Conservation (phyloP, 2,113 vertebrate genomes). For the Microcebus jonahi region DNA sequence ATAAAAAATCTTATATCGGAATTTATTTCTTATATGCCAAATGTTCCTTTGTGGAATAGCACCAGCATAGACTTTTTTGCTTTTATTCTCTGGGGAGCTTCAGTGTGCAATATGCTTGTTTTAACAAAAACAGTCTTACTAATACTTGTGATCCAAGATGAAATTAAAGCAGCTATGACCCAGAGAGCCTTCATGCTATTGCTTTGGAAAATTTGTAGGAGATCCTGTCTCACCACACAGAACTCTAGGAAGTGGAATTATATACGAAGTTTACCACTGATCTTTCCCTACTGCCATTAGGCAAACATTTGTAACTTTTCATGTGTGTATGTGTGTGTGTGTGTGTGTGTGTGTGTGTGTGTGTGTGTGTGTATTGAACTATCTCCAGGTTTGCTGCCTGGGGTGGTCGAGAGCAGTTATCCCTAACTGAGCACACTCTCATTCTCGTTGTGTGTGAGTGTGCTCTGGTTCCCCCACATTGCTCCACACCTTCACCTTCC, state of each 20-base stretch:
- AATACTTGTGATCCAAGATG: background rate
- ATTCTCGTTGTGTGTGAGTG: no score
- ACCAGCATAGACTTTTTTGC: background rate
- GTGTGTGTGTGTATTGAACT: no score
- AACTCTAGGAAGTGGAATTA: background rate
- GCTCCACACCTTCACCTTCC: no score
- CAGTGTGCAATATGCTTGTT: background rate
- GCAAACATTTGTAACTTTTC: background rate
- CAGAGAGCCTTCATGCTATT: background rate
- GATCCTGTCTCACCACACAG: background rate
- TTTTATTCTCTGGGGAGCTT: background rate
- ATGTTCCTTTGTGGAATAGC: background rate
- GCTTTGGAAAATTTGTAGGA: background rate
- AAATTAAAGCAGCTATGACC: background rate
- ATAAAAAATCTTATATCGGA: background rate
- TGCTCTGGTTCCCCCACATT: accelerated
- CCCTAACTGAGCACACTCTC: accelerated
- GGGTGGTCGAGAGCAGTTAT: no score
- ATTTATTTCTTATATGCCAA: background rate
- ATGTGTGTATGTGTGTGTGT: background rate
- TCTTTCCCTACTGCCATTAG: background rate
- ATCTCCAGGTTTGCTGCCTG: background rate
- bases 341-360: no score
- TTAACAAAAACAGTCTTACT: background rate
- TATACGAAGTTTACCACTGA: background rate